phyloP scores from a whole-genome alignment of 1,140 invertebrate genomes.

The Meloidogyne hapla region DNA sequence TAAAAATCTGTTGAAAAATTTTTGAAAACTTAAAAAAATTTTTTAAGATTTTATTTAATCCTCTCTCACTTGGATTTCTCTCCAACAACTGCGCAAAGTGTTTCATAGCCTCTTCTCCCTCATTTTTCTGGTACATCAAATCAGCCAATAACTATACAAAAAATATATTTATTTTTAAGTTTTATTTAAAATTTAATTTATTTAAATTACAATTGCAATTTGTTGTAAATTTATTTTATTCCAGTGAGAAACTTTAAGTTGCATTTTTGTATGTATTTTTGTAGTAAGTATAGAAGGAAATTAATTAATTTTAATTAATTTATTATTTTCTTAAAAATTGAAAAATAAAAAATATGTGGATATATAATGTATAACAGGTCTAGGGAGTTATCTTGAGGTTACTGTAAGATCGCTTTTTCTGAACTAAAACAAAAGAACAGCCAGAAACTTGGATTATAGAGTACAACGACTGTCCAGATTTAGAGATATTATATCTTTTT shows the following conservation, averaged over 20 bases:
- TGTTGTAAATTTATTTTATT: not conserved
- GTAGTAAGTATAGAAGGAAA: too few relatives aligned
- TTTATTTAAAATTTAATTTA: not conserved
- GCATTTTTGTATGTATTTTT: not conserved
- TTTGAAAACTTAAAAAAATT: slow-evolving; percentile 21
- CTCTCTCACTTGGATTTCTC: slow-evolving; percentile 66
- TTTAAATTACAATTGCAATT: not conserved
- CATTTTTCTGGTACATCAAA: slow-evolving; percentile 86
- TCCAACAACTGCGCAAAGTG: slow-evolving; percentile 84
- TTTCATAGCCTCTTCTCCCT: slow-evolving; percentile 85
- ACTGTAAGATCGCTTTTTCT: too few relatives aligned
- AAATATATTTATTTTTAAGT: not conserved
- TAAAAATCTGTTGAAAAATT: not conserved
- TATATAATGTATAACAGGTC: too few relatives aligned
- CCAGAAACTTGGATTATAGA: too few relatives aligned
- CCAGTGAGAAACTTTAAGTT: not conserved
- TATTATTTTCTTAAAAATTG: too few relatives aligned
- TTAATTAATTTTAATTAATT: too few relatives aligned
- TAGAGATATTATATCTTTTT: too few relatives aligned
- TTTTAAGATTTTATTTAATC: too few relatives aligned
- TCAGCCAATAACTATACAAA: slow-evolving; percentile 80
- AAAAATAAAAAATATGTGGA: too few relatives aligned
- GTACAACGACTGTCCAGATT: too few relatives aligned
- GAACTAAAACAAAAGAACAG: too few relatives aligned
- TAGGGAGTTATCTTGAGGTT: too few relatives aligned